These are phyloP conservation scores for Drosophila kambysellisi DNA, from an alignment of 2,888 invertebrate genomes.

Conservation along the genomic window DNA sequence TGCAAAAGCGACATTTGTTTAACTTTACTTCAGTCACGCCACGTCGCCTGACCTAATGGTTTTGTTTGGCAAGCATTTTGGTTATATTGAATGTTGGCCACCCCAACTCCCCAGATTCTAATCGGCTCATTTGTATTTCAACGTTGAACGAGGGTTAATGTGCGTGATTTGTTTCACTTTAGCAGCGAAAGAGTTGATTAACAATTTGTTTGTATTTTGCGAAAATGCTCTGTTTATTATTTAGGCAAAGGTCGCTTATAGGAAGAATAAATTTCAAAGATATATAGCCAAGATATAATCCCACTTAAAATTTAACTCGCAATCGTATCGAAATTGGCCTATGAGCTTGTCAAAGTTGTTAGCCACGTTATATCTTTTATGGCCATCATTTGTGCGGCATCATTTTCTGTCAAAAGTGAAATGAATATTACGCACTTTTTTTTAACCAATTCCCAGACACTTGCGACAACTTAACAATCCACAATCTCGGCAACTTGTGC, in stretches of 20 bases:
- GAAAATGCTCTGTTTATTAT: constrained; percentile 14
- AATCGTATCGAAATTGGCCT: neutral
- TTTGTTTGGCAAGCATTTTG: constrained; percentile 27
- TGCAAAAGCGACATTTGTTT: constrained; percentile 27
- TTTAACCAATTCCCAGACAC: constrained; percentile 17
- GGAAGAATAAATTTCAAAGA: neutral
- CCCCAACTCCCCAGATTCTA: constrained; percentile 33
- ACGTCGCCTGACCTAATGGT: constrained; percentile 60
- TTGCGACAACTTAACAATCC: constrained; percentile 35
- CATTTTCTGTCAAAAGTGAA: constrained; percentile 16
- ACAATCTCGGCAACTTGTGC: constrained; percentile 30
- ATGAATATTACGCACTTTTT: constrained; percentile 26
- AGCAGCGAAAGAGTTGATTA: constrained; percentile 20
- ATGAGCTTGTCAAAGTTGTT: neutral
- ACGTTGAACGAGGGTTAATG: neutral
- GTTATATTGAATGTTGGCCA: constrained; percentile 21
- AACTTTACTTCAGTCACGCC: constrained; percentile 60
- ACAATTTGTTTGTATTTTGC: constrained; percentile 19
- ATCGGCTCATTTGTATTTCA: constrained; percentile 43
- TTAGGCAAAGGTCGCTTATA: constrained; percentile 19
- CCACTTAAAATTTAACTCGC: neutral
- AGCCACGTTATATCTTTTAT: neutral
- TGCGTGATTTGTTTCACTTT: constrained; percentile 39
- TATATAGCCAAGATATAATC: neutral
- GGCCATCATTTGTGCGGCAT: constrained; percentile 5